Evolutionary conservation across 2,113 vertebrate species (phyloP), one percentile per base, ranked within the genome.

Genomic region (Eretmodus cyanostictus): DNA sequence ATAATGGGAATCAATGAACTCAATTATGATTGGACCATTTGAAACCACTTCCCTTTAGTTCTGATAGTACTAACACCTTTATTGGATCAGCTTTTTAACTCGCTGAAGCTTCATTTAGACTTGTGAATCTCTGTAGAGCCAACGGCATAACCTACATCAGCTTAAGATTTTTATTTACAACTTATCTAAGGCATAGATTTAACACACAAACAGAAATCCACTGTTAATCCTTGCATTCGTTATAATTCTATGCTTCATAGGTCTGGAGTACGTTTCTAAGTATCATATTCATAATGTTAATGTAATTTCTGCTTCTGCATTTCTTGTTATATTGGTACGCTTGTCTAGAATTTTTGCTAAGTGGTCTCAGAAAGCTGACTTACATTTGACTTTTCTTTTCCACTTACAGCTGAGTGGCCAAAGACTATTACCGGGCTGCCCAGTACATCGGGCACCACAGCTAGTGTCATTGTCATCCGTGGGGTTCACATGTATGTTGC

Each of bases 381-480:
- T 34, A 34, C 27, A 78, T 34, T 49, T 34, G 73, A 34, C 17
- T 82, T 6, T 61, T n/a, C 5, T 61, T 24, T 36, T 78, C 13
- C 4, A 11, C 27, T 71, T 31, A 27, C 87, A 99, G 99, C 98
- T 45, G 98, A 98, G 90, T 99, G 99, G 99, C 99, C 99, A 2
- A 99, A 99, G 95, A 99, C 98, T 2, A 97, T 99, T 83, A 99
- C 98, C 0, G 99, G 99, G 14, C 97, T 99, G 57, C 98, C 99
- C 9, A 99, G 99, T 89, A 99, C 98, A 0, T 99, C 98, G 0
- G 99, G 99, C 54, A 99, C 99, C 55, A 99, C 98, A 5, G 99
- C 99, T 87, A 99, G 98, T 0, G 97, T 99, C 89, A 97, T 99
- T 2, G 98, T 99, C 89, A 98, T 99, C 91, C 97, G 98, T 0